Conservation (phyloP, 2,888 invertebrate genomes). For the Drosophila nr. perissopoda region DNA sequence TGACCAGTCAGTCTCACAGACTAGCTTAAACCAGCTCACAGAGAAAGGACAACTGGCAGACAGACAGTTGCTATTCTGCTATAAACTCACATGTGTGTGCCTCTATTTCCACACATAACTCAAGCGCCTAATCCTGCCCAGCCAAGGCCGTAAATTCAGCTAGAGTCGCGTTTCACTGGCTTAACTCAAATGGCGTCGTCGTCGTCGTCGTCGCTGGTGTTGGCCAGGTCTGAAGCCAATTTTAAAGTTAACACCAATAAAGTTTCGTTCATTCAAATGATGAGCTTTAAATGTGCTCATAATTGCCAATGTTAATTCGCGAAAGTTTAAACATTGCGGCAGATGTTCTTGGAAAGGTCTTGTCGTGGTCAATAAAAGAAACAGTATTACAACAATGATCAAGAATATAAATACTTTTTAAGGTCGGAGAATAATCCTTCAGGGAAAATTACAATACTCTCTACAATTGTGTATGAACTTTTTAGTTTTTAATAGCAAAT, state of each 20-base stretch:
- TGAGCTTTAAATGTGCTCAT: conserved; percentile 37
- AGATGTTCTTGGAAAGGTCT: not conserved
- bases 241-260: conserved; percentile 59
- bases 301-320: conserved; percentile 10
- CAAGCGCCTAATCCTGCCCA: conserved; percentile 52
- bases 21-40: conserved; percentile 52
- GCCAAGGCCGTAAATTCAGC: conserved; percentile 60
- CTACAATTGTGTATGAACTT: too few species aligned
- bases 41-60: conserved; percentile 28
- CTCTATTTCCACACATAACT: conserved; percentile 52
- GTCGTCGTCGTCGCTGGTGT: conserved; percentile 1
- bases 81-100: conserved; percentile 37
- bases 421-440: not conserved
- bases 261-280: conserved; percentile 22
- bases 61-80: conserved; percentile 33
- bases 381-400: not conserved
- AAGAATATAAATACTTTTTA: not conserved
- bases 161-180: conserved; percentile 52
- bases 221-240: conserved; percentile 47
- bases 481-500: too few species aligned
- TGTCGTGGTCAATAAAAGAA: not conserved
- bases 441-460: not conserved
- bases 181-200: conserved; percentile 49
- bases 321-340: too few species aligned
- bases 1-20: conserved; percentile 40